Base-by-base conservation (phyloP, 2,113 vertebrate species). In the Pachyramphus minor region DNA sequence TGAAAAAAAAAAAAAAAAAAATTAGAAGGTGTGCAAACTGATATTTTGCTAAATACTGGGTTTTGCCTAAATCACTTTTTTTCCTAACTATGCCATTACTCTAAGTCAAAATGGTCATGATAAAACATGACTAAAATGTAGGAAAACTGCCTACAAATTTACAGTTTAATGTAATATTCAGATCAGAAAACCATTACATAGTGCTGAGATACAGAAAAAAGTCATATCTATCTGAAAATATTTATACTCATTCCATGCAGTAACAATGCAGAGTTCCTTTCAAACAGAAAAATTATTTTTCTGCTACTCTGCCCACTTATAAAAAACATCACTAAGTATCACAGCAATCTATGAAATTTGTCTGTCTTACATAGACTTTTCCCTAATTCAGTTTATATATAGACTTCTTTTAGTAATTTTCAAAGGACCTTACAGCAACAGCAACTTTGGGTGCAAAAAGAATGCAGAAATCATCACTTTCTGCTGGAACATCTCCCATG, bases 401-500 rank as follows among this genome's bases (percentile, higher is more conserved):
- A 9, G 6, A 42, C 31, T 45, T 73, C 67, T 81, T 55, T 27
- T 5, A 89, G 30, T 71, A 87, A 88, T 56, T 71, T 41, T 85
- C 41, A 53, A 44, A 47, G 25, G 11, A 50, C 87, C 98, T 97
- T 96, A 99, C 99, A 96, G 98, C 97, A 80, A 98, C 86, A 86
- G 98, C 96, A 72, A 97, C 98, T 94, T 98, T 98, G 5, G 99
- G 99, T 42, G 99, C 98, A 94, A 99, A 99, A 88, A 99, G 97
- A 96, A 99, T 99, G 82, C 99, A 99, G 89, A 99, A 99, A 96
- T 99, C 99, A 5, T 99, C 99, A 1, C 98, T 98, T 97, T 99
- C 99, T 6, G 98, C 88, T 0, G 98, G 97, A 66, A 91, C 85
- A 39, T 95, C 98, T 45, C 98, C 97, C 75, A 97, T 86, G 19